Conservation (phyloP, 2,113 vertebrate genomes). For the Myiagra hebetior region DNA sequence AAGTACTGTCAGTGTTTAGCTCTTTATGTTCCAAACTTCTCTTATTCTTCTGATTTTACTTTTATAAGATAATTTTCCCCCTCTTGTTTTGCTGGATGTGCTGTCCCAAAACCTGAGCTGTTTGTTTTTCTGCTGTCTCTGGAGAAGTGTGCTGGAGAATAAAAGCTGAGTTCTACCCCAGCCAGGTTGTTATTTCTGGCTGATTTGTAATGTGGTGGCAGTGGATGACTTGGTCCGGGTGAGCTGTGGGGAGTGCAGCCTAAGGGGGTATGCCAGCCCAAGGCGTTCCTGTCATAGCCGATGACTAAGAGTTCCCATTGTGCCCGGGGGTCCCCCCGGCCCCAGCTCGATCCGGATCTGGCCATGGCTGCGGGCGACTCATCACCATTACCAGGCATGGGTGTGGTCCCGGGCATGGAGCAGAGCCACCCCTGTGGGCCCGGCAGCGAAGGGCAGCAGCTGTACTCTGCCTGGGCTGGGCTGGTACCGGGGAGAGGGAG, state of each 20-base stretch:
- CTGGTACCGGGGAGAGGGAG: slow-evolving; percentile 74
- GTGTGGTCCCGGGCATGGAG: slow-evolving; percentile 61
- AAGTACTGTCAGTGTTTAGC: neutral
- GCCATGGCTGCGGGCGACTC: fast-evolving
- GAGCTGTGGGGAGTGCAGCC: neutral
- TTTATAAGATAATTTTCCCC: neutral
- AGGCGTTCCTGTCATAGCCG: fast-evolving
- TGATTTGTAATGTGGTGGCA: neutral
- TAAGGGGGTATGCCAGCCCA: fast-evolving
- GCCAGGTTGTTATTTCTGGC: neutral
- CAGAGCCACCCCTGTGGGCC: slow-evolving; percentile 29
- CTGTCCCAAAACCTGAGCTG: neutral
- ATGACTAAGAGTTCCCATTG: neutral
- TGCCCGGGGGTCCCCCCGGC: neutral
- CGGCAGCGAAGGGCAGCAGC: slow-evolving; percentile 71
- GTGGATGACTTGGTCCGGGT: neutral
- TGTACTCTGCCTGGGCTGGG: slow-evolving; percentile 73
- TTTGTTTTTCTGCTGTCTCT: neutral
- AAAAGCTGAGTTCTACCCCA: neutral
- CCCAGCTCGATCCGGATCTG: fast-evolving
- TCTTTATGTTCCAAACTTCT: neutral
- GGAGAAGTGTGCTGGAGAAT: neutral
- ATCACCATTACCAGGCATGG: slow-evolving; percentile 59
- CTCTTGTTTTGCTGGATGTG: neutral
- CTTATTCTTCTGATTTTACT: neutral